Percentiles rank a stretch among this genome's conserved stretches.
Evolutionary conservation across 2,797 vertebrate genomes (phyloP).

Genomic region (Remorina albescens): DNA sequence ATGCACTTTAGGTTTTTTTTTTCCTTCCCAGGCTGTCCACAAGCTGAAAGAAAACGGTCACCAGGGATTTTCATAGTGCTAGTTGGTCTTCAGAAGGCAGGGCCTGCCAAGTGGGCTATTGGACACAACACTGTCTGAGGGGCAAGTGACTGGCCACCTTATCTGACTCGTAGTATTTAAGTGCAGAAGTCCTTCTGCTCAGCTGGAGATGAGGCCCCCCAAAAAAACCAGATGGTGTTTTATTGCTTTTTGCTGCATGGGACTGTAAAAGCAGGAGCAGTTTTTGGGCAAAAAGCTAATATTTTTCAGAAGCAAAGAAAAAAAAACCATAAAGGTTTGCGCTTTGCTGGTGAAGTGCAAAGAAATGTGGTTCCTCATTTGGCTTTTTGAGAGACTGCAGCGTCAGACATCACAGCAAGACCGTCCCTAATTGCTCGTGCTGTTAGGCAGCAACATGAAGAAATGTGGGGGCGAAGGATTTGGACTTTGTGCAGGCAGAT

Average conservation of each 20-base stretch:
- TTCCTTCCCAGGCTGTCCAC: conserved; percentile 47
- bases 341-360: conserved; percentile 33
- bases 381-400: conserved; percentile 23
- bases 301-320: background rate
- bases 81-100: conserved; percentile 45
- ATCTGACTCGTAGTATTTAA: conserved; percentile 82
- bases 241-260: conserved; percentile 69
- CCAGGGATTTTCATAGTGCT: conserved; percentile 54
- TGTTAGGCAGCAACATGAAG: conserved; percentile 40
- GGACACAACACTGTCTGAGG: conserved; percentile 42
- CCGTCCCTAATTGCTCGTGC: conserved; percentile 44
- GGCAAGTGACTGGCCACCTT: conserved; percentile 69
- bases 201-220: conserved; percentile 61
- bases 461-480: conserved; percentile 56
- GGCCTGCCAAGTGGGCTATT: conserved; percentile 45
- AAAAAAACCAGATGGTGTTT: conserved; percentile 73
- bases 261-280: conserved; percentile 59
- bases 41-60: conserved; percentile 44
- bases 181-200: conserved; percentile 70
- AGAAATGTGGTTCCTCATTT: conserved; percentile 46
- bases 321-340: conserved; percentile 10
- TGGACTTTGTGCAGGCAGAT: conserved; percentile 45
- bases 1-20: conserved; percentile 41
- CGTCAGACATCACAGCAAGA: conserved; percentile 18
- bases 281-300: conserved; percentile 46